phyloP scores from a whole-genome alignment of 2,797 vertebrate genomes.

The Darevskia mixta region DNA sequence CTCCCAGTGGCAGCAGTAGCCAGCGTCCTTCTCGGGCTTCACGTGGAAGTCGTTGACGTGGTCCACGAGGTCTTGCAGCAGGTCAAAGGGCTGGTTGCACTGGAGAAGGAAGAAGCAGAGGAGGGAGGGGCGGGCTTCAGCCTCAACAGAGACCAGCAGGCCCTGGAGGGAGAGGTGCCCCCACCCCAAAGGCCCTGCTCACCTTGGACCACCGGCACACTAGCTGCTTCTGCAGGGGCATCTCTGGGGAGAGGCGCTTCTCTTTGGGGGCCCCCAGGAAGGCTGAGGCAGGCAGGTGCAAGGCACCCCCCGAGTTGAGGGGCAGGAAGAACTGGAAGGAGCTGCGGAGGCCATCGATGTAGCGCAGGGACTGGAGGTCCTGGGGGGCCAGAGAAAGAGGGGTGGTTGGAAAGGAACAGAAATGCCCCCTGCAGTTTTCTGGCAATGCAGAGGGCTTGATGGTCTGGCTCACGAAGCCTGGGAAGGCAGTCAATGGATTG shows the following conservation, averaged over 20 bases:
- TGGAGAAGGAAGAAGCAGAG: constrained; percentile 62
- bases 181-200: constrained; percentile 31
- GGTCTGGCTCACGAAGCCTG: no score
- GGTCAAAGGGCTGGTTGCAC: constrained; percentile 97
- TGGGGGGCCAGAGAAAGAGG: constrained; percentile 50
- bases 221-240: constrained; percentile 87
- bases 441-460: no score
- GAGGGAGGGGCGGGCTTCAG: not conserved
- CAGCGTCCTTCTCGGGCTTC: constrained; percentile 94
- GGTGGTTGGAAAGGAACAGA: no score
- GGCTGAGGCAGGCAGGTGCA: constrained; percentile 86
- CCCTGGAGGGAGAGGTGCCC: not conserved
- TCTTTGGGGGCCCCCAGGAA: constrained; percentile 86
- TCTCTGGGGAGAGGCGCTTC: constrained; percentile 84
- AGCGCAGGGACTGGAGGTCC: constrained; percentile 85
- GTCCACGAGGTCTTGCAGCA: constrained; percentile 95
- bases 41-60: constrained; percentile 97
- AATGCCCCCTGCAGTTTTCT: accelerated
- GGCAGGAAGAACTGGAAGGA: constrained; percentile 92
- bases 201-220: constrained; percentile 94
- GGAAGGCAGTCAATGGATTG: not conserved
- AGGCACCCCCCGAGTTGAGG: constrained; percentile 80
- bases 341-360: constrained; percentile 83
- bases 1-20: constrained; percentile 98
- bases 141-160: accelerated